Evolutionary conservation across 1,140 invertebrate genomes (phyloP).

Genomic region (Micrasema minimum): DNA sequence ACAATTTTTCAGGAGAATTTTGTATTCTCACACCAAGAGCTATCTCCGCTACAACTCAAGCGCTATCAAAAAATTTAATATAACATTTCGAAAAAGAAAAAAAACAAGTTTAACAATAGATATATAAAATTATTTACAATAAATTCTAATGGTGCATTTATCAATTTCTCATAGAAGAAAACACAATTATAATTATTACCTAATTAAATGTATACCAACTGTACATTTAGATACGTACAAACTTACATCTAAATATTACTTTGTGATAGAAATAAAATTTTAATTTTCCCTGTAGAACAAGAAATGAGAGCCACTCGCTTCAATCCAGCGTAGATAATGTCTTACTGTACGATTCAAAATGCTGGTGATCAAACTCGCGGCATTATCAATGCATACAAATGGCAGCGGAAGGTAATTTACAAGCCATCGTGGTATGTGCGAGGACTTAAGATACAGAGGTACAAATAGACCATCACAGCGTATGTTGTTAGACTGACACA

Average conservation of each 20-base stretch:
- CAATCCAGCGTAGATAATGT: too few relatives aligned
- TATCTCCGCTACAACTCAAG: neutral
- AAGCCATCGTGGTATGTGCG: too few relatives aligned
- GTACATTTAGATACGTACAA: slow-evolving; percentile 29
- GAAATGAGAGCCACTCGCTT: too few relatives aligned
- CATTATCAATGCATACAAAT: too few relatives aligned
- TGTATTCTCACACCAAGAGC: neutral
- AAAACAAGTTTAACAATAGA: slow-evolving; percentile 27
- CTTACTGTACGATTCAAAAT: too few relatives aligned
- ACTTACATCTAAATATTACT: slow-evolving; percentile 17
- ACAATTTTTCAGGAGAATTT: slow-evolving; percentile 5
- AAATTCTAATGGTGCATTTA: slow-evolving; percentile 28
- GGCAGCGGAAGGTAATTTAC: too few relatives aligned
- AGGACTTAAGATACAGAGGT: too few relatives aligned
- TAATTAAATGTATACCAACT: slow-evolving; percentile 29
- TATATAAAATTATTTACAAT: slow-evolving; percentile 34
- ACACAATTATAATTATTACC: slow-evolving; percentile 6
- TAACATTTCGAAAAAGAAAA: slow-evolving; percentile 25
- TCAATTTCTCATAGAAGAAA: neutral
- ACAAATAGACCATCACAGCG: too few relatives aligned
- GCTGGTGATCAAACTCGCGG: too few relatives aligned
- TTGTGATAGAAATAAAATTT: slow-evolving; percentile 23
- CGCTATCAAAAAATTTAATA: slow-evolving; percentile 8
- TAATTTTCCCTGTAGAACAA: too few relatives aligned
- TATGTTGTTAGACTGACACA: too few relatives aligned